Evolutionary conservation across 2,113 vertebrate genomes (phyloP).

Genomic region (Xiphophorus maculatus): DNA sequence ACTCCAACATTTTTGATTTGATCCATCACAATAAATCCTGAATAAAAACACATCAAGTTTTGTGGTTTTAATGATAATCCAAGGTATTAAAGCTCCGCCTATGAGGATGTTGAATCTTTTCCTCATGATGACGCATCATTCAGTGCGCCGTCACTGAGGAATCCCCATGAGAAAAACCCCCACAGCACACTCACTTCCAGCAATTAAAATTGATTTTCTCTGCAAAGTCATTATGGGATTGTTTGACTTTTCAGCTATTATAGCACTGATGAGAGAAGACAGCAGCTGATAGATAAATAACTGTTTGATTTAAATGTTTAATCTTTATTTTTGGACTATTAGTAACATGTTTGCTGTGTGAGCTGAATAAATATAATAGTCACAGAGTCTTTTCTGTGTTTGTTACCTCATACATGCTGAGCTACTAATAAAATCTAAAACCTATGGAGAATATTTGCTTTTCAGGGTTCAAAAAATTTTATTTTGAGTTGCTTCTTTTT

Average conservation of each 20-base stretch:
- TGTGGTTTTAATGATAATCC: neutral
- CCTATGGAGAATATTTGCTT: neutral
- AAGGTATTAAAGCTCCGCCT: neutral
- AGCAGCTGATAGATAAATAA: conserved; percentile 2
- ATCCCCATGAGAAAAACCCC: neutral
- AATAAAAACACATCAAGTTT: neutral
- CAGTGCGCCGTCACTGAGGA: neutral
- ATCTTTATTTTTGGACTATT: neutral
- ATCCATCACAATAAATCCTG: neutral
- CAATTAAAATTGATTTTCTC: conserved; percentile 13
- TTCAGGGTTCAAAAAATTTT: neutral
- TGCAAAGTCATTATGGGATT: conserved; percentile 5
- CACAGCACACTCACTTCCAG: neutral
- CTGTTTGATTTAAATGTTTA: neutral
- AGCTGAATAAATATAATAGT: neutral
- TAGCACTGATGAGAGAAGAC: conserved; percentile 1
- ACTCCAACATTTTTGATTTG: neutral
- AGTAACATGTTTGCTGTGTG: neutral
- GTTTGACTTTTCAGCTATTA: conserved; percentile 5
- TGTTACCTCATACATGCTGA: neutral
- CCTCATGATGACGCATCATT: neutral
- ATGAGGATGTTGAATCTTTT: neutral
- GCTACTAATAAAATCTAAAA: neutral
- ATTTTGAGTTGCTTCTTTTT: neutral
- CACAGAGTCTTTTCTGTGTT: neutral